Evolutionary conservation across 1,140 invertebrate species (phyloP), one percentile per base, ranked within the genome.

Genomic region (Brachionus sp.): DNA sequence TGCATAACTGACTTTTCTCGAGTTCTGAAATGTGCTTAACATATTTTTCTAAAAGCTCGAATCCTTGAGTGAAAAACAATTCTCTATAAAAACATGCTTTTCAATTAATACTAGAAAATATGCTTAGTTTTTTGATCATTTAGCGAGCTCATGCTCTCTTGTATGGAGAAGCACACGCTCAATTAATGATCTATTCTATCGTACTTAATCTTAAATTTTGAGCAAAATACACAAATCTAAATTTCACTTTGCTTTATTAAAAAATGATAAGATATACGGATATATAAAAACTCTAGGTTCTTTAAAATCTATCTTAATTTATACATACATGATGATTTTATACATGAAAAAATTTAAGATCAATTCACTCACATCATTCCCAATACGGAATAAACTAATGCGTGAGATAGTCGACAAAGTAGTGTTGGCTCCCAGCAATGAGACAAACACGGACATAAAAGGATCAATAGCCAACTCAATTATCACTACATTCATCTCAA

Each of bases 1-100:
- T 16, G 44, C 50, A 57, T 57, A 57, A 57, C 19, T 16, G 19
- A 16, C n/a, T 57, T 57, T 57, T 57, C 7, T 19, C 6, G 5
- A 57, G 50, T 19, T 57, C 7, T 57, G 19, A 57, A 57, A 23
- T 57, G 50, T 57, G n/a, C 44, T 50, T 0, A 5, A 12, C 50
- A 6, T 57, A 57, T 57, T 57, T 57, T 23, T 57, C 19, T 7
- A 19, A 42, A 57, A 23, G 19, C 19, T 57, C 16, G 50, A 57
- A 57, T 57, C 50, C 50, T 57, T 57, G 50, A 57, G 50, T 57
- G 50, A 57, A 57, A 57, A 57, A 57, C 19, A 57, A 57, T 57
- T 19, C 16, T 5, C 50, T 57, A 7, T 19, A 57, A 57, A 57
- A 57, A 57, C n/a, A 57, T 57, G 50, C 50, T 57, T 23, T 25